These are phyloP conservation scores for Ceratitis capitata DNA, from an alignment of 1,140 invertebrate genomes.

Conservation along the genomic window DNA sequence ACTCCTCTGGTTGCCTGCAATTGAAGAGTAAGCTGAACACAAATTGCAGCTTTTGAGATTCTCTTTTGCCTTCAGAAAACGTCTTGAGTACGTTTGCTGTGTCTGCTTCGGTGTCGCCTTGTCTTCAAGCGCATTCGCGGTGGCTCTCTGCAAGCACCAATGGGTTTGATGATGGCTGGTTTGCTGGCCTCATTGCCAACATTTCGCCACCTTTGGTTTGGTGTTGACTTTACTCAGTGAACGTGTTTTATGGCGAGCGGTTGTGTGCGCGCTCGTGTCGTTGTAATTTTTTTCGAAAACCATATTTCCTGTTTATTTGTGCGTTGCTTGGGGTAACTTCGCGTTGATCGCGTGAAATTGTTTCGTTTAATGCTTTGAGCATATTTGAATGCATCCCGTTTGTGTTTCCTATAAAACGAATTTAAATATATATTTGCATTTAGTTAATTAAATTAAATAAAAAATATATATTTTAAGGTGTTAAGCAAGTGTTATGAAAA, in stretches of 20 bases:
- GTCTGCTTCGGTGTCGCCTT: neutral
- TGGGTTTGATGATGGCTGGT: neutral
- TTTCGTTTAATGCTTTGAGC: neutral
- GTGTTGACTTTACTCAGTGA: conserved; percentile 16
- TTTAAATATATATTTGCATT: neutral
- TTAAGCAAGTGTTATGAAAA: neutral
- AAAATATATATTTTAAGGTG: neutral
- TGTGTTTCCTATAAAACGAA: neutral
- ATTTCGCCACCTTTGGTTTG: neutral
- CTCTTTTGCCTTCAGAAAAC: neutral
- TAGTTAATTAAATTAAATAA: neutral
- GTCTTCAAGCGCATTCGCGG: too few species aligned
- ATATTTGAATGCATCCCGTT: neutral
- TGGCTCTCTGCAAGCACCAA: neutral
- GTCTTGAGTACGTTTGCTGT: neutral
- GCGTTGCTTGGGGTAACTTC: neutral
- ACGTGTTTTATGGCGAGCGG: neutral
- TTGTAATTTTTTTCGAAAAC: neutral
- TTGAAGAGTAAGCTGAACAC: neutral
- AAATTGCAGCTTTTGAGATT: neutral
- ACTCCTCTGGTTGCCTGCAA: neutral
- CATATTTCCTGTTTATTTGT: conserved; percentile 4
- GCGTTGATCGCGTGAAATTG: neutral
- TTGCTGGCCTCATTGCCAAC: conserved; percentile 23
- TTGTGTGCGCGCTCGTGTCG: conserved; percentile 7